Evolutionary conservation across 2,888 invertebrate species (phyloP).

Genomic region (Portevinia maculata): DNA sequence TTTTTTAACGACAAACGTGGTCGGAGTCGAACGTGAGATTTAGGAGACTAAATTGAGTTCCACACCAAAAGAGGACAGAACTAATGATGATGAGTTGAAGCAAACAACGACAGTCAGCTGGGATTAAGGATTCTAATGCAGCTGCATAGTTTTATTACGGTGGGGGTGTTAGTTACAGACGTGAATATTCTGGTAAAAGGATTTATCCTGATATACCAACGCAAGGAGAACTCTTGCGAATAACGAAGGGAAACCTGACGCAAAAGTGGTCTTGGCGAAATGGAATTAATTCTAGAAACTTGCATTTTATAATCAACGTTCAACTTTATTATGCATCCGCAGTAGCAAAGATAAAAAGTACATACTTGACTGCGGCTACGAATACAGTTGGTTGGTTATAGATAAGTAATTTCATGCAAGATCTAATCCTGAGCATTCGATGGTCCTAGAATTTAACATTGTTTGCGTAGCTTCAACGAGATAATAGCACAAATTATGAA

Average conservation of each 20-base stretch:
- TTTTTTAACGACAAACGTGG: conserved; percentile 18
- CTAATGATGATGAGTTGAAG: conserved; percentile 37
- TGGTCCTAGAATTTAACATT: not conserved
- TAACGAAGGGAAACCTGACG: conserved; percentile 21
- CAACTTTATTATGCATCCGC: not conserved
- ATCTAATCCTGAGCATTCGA: not conserved
- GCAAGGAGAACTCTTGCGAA: conserved; percentile 17
- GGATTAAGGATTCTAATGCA: conserved; percentile 45
- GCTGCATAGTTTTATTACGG: conserved; percentile 28
- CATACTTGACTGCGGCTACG: not conserved
- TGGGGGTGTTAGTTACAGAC: not conserved
- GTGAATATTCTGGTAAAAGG: conserved; percentile 7
- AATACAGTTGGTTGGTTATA: not conserved
- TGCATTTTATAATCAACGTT: conserved; percentile 51
- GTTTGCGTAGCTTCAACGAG: too few species aligned
- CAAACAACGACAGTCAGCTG: conserved; percentile 6
- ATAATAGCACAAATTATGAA: not conserved
- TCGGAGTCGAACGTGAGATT: conserved; percentile 31
- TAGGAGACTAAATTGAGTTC: not conserved
- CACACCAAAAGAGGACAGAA: too few species aligned
- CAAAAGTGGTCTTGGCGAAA: conserved; percentile 4
- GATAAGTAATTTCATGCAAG: conserved; percentile 1
- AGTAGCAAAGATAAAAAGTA: conserved; percentile 16
- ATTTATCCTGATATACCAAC: conserved; percentile 30
- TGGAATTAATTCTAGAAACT: conserved; percentile 18